These are phyloP conservation scores for Neodiprion virginianus DNA, from an alignment of 1,140 invertebrate species.

Conservation along the genomic window DNA sequence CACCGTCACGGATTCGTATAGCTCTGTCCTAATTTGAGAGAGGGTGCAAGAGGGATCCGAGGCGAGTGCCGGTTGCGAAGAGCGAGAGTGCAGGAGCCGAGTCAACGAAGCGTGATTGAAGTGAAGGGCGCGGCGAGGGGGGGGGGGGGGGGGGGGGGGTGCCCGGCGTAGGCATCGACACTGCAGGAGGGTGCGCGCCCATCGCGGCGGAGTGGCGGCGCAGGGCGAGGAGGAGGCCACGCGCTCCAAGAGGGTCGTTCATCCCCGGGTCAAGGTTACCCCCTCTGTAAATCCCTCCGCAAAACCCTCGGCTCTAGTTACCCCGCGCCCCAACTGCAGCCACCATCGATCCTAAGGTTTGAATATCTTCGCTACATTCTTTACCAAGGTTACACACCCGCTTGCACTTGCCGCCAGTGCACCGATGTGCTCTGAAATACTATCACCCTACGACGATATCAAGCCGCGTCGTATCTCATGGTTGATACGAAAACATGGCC, in stretches of 20 bases:
- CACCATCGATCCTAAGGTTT: neutral
- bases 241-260: conserved; percentile 51
- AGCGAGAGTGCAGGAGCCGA: neutral
- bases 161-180: conserved; percentile 34
- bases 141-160: conserved; percentile 19
- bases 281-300: conserved; percentile 15
- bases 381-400: neutral
- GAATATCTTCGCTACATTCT: neutral
- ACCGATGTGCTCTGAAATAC: neutral
- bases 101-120: conserved; percentile 11
- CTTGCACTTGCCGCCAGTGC: neutral
- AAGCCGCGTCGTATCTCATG: neutral
- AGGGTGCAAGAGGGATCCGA: conserved; percentile 11
- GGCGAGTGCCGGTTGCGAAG: neutral
- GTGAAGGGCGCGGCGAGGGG: neutral
- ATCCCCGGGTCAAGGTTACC: conserved; percentile 61
- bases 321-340: conserved; percentile 1
- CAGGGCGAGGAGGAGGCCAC: conserved; percentile 38
- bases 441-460: neutral
- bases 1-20: conserved; percentile 18
- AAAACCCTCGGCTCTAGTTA: conserved; percentile 1
- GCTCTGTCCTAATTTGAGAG: conserved; percentile 16
- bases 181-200: conserved; percentile 35
- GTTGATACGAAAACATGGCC: neutral
- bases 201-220: conserved; percentile 24